Percentiles rank a stretch among this genome's conserved stretches.
Conservation (phyloP, 2,797 vertebrate genomes). For the Oreochromis grahami region DNA sequence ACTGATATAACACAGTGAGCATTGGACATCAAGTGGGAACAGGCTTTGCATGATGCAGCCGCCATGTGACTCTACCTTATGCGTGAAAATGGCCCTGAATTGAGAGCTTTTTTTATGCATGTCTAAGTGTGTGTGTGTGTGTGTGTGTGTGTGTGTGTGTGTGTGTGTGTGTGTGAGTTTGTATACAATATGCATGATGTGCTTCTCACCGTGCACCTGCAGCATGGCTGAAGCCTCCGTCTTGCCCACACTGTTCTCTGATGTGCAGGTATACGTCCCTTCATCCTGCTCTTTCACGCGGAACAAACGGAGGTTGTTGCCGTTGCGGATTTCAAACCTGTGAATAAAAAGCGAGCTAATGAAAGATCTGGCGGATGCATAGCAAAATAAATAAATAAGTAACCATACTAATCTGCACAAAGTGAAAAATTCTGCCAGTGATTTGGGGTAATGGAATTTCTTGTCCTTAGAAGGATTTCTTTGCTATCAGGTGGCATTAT, state of each 20-base stretch:
- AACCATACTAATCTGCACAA: slow-evolving; percentile 16
- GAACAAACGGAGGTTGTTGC: slow-evolving; percentile 86
- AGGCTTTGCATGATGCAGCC: slow-evolving; percentile 11
- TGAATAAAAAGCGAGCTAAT: slow-evolving; percentile 17
- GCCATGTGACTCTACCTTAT: slow-evolving; percentile 18
- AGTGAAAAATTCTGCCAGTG: slow-evolving; percentile 1
- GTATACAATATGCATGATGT: slow-evolving; percentile 38
- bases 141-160: background rate
- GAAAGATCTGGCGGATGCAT: background rate
- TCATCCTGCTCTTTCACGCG: slow-evolving; percentile 85
- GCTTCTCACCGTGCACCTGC: slow-evolving; percentile 87
- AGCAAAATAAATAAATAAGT: background rate
- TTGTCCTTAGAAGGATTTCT: background rate
- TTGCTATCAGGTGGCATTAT: slow-evolving; percentile 19
- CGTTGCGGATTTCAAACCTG: slow-evolving; percentile 90
- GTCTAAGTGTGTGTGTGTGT: background rate
- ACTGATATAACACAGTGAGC: slow-evolving; percentile 36
- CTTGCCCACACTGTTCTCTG: slow-evolving; percentile 93
- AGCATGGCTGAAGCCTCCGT: slow-evolving; percentile 88
- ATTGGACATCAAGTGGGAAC: slow-evolving; percentile 34
- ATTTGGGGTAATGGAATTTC: slow-evolving; percentile 17
- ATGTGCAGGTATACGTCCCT: slow-evolving; percentile 92
- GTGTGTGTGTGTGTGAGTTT: background rate
- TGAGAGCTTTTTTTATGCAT: slow-evolving; percentile 14
- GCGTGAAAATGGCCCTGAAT: slow-evolving; percentile 2